phyloP scores from a whole-genome alignment of 2,113 vertebrate species.

The human (Homo sapiens) region GRCh38 chr11:113835501-113836000 shows the following conservation, averaged over 20 bases:
- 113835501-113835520: no score
- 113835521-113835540: neutral
- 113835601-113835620: neutral
- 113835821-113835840: no score
- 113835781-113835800: neutral
- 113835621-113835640: neutral
- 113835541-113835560: neutral
- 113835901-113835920: no score
- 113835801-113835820: no score
- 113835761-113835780: neutral
- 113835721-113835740: neutral
- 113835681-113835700: neutral
- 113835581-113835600: neutral
- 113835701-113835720: neutral
- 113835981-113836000: no score
- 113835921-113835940: no score
- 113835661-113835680: neutral
- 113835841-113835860: no score
- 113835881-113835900: no score
- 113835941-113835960: no score
- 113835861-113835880: no score
- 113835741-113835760: neutral
- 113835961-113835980: no score
- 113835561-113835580: no score
- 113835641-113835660: neutral